Evolutionary conservation across 2,113 vertebrate species (phyloP).

Genomic region (Maylandia zebra): DNA sequence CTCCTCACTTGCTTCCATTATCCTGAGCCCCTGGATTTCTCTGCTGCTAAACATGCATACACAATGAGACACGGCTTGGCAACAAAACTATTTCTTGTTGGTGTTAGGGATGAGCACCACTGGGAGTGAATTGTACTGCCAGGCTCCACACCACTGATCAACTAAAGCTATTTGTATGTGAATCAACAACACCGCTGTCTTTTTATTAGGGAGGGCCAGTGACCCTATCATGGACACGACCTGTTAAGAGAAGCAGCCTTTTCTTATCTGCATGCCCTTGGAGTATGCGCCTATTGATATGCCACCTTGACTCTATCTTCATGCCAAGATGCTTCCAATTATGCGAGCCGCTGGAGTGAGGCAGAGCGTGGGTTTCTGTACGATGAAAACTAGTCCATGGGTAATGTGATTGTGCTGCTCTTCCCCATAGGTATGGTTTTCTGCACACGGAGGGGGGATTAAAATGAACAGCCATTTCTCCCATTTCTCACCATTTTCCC

Average conservation of each 20-base stretch:
- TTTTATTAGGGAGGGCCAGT: slow-evolving; percentile 44
- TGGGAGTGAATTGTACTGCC: slow-evolving; percentile 17
- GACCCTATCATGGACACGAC: slow-evolving; percentile 57
- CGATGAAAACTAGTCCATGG: slow-evolving; percentile 54
- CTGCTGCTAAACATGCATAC: slow-evolving; percentile 2
- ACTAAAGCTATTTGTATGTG: slow-evolving; percentile 49
- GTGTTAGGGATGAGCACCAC: slow-evolving; percentile 23
- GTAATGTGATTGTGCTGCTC: slow-evolving; percentile 50
- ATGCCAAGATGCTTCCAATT: slow-evolving; percentile 78
- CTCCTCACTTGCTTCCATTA: neutral
- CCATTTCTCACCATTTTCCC: neutral
- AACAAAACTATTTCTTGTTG: slow-evolving; percentile 32
- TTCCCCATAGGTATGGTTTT: slow-evolving; percentile 31
- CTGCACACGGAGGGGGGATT: neutral
- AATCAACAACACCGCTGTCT: slow-evolving; percentile 25
- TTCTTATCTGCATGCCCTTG: slow-evolving; percentile 73
- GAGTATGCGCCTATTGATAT: slow-evolving; percentile 66
- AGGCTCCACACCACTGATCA: slow-evolving; percentile 25
- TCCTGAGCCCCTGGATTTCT: neutral
- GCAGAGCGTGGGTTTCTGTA: slow-evolving; percentile 63
- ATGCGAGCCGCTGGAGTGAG: slow-evolving; percentile 72
- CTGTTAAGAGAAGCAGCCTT: slow-evolving; percentile 54
- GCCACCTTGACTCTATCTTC: slow-evolving; percentile 74
- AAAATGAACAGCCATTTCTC: slow-evolving; percentile 24
- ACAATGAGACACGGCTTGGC: slow-evolving; percentile 14